These are phyloP conservation scores for Pseudochirops corinnae DNA, from an alignment of 2,797 vertebrate species.

Conservation along the genomic window DNA sequence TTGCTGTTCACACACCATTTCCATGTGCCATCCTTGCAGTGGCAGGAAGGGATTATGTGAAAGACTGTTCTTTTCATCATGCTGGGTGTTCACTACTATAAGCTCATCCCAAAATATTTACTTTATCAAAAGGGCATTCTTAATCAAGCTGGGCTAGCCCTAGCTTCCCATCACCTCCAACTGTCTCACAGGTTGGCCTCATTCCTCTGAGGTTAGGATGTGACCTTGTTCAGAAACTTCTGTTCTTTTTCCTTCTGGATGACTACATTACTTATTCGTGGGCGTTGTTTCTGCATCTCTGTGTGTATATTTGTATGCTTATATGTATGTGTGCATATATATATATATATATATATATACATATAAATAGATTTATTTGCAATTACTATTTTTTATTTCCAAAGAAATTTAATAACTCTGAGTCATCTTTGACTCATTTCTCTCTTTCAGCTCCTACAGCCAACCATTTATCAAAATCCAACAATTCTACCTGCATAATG, in stretches of 20 bases:
- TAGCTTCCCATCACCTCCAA: slow-evolving; percentile 40
- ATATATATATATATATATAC: not conserved
- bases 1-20: not conserved
- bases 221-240: not conserved
- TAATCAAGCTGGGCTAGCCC: slow-evolving; percentile 32
- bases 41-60: not conserved
- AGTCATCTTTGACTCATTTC: not conserved
- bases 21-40: not conserved
- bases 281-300: not conserved
- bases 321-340: not conserved
- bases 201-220: not conserved
- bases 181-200: accelerated
- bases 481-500: not conserved
- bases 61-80: not conserved
- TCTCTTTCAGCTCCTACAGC: not conserved
- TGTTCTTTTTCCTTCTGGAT: slow-evolving; percentile 7
- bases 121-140: slow-evolving; percentile 29
- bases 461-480: not conserved
- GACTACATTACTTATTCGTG: not conserved
- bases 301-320: not conserved
- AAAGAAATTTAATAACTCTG: not conserved
- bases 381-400: not conserved
- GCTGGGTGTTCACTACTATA: not conserved
- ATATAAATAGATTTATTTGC: not conserved
- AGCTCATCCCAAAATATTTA: slow-evolving; percentile 53